Percentiles rank a stretch among this genome's conserved stretches.
Evolutionary conservation across 2,797 vertebrate species (phyloP).

Genomic region (Thamnophis elegans): DNA sequence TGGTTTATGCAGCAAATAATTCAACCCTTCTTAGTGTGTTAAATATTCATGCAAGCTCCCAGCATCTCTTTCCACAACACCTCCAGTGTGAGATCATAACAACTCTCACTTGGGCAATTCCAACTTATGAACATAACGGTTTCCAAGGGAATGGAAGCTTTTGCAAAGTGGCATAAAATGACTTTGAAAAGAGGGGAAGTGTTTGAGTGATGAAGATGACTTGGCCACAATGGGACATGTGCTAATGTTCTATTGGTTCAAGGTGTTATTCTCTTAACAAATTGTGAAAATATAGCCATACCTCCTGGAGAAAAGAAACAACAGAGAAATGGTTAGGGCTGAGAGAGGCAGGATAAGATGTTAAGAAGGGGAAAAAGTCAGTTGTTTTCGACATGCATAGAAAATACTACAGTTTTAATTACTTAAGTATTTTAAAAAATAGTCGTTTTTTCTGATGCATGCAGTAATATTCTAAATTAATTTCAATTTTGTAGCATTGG

Average conservation of each 20-base stretch:
- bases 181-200: constrained; percentile 17
- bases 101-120: constrained; percentile 19
- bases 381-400: background rate
- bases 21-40: constrained; percentile 26
- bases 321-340: background rate
- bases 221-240: background rate
- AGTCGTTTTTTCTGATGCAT: background rate
- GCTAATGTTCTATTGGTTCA: background rate
- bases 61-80: constrained; percentile 2
- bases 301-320: background rate
- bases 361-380: rapidly evolving
- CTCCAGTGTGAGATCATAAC: constrained; percentile 13
- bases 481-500: background rate
- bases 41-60: constrained; percentile 34
- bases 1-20: constrained; percentile 41
- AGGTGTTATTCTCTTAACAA: background rate
- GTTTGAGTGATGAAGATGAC: background rate
- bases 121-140: background rate
- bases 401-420: background rate
- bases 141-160: constrained; percentile 16
- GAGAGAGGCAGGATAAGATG: background rate
- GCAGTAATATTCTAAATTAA: background rate
- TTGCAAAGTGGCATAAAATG: background rate
- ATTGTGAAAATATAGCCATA: background rate
- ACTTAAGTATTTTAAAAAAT: background rate